Conservation (phyloP, 2,888 invertebrate genomes). For the Spodoptera picta region DNA sequence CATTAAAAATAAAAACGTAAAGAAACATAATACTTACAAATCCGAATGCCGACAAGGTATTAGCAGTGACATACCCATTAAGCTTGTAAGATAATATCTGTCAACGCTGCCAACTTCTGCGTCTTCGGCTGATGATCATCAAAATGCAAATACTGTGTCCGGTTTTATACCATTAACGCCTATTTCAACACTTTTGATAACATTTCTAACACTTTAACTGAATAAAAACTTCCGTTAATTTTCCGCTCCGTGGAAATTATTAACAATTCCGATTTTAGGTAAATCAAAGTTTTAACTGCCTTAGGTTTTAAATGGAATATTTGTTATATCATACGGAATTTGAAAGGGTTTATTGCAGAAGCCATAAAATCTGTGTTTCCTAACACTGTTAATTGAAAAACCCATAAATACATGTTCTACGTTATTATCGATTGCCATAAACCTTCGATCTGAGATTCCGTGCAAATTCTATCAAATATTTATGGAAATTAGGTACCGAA, state of each 20-base stretch:
- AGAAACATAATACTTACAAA: conserved; percentile 22
- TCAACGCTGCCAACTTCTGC: conserved; percentile 34
- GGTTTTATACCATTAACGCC: conserved; percentile 27
- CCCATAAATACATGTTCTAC: conserved; percentile 19
- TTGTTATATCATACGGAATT: conserved; percentile 28
- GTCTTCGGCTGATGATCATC: conserved; percentile 21
- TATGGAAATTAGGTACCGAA: conserved; percentile 27
- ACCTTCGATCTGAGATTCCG: conserved; percentile 15
- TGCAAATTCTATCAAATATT: conserved; percentile 7
- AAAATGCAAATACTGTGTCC: conserved; percentile 39
- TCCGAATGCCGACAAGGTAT: conserved; percentile 38
- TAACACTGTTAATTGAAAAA: conserved; percentile 45
- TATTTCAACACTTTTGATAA: conserved; percentile 28
- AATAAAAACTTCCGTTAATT: conserved; percentile 35
- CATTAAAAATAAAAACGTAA: conserved; percentile 1
- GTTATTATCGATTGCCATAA: conserved; percentile 26
- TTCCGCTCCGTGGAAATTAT: conserved; percentile 19
- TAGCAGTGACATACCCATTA: conserved; percentile 45
- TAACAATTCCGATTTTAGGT: conserved; percentile 9
- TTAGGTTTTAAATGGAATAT: conserved; percentile 27
- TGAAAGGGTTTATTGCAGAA: conserved; percentile 38
- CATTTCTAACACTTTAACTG: conserved; percentile 22
- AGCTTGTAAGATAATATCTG: conserved; percentile 45
- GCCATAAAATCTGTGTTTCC: conserved; percentile 22
- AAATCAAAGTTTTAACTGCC: conserved; percentile 25